Percentiles rank a stretch among this genome's conserved stretches.
Evolutionary conservation across 1,140 invertebrate species (phyloP).

Genomic region (Manduca sexta): DNA sequence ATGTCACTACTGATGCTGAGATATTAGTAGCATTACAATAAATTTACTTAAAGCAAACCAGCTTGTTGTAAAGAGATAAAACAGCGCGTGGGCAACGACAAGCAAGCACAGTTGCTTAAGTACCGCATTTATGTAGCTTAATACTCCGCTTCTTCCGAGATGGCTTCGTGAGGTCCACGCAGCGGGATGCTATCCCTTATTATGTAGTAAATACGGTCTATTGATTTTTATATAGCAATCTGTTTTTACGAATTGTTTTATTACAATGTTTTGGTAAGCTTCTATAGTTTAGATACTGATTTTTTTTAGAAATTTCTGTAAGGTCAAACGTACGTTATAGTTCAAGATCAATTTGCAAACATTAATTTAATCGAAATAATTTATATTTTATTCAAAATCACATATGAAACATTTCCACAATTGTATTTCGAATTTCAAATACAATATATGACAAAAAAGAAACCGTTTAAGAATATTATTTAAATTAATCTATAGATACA

Average conservation of each 20-base stretch:
- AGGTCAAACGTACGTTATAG: too few relatives aligned
- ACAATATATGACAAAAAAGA: neutral
- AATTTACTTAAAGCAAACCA: conserved; percentile 53
- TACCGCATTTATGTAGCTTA: conserved; percentile 53
- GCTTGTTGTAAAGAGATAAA: conserved; percentile 59
- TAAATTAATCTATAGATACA: conserved; percentile 4
- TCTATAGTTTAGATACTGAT: too few relatives aligned
- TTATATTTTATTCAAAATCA: neutral
- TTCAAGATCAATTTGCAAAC: neutral
- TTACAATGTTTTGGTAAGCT: too few relatives aligned
- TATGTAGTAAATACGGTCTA: neutral
- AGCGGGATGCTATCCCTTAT: conserved; percentile 1
- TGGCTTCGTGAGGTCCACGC: conserved; percentile 5
- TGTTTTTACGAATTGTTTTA: too few relatives aligned
- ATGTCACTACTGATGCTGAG: conserved; percentile 37
- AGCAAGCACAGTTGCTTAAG: conserved; percentile 44
- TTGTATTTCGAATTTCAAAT: neutral
- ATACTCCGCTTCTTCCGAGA: conserved; percentile 28
- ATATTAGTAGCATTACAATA: conserved; percentile 61
- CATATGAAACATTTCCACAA: neutral
- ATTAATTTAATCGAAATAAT: neutral
- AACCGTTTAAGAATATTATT: neutral
- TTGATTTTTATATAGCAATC: neutral
- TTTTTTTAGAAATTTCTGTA: too few relatives aligned
- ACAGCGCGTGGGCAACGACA: conserved; percentile 44